Evolutionary conservation across 23 tunicate genomes (phyloP).

Genomic region (Aplidium turbinatum): DNA sequence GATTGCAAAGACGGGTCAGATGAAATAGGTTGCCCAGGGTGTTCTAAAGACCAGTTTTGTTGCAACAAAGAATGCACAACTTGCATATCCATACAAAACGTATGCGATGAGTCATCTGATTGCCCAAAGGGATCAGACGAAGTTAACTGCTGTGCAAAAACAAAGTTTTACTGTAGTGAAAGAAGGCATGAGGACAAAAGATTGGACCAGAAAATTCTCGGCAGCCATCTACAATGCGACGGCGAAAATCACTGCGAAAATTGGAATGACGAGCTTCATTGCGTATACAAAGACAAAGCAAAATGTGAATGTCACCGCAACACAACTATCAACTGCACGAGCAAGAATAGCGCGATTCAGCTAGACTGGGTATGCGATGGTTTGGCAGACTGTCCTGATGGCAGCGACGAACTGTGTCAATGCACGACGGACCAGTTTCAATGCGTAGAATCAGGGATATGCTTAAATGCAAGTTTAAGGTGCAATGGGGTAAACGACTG

Average conservation of each 20-base stretch:
- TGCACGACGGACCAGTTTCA: background rate
- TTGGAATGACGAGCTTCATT: slow-evolving; percentile 44
- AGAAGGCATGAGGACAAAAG: background rate
- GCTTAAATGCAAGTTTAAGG: background rate
- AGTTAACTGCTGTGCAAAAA: background rate
- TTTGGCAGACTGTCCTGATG: slow-evolving; percentile 1
- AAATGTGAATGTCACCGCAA: slow-evolving; percentile 13
- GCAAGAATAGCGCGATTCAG: background rate
- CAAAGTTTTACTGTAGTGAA: background rate
- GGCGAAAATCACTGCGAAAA: slow-evolving; percentile 33
- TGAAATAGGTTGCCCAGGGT: slow-evolving; percentile 4
- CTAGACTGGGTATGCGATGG: background rate
- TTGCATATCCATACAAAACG: background rate
- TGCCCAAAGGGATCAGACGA: background rate
- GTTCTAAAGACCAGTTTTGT: background rate
- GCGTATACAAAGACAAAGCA: slow-evolving; percentile 1
- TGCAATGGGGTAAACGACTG: slow-evolving; percentile 11
- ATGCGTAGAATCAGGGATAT: background rate
- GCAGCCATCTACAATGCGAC: background rate
- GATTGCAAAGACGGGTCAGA: slow-evolving; percentile 14
- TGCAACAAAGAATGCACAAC: background rate
- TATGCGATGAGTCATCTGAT: background rate
- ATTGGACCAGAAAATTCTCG: background rate
- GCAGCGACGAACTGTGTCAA: background rate
- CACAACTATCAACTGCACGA: background rate